Evolutionary conservation across 2,888 invertebrate genomes (phyloP), one percentile per base, ranked within the genome.

Genomic region (Automeris io): DNA sequence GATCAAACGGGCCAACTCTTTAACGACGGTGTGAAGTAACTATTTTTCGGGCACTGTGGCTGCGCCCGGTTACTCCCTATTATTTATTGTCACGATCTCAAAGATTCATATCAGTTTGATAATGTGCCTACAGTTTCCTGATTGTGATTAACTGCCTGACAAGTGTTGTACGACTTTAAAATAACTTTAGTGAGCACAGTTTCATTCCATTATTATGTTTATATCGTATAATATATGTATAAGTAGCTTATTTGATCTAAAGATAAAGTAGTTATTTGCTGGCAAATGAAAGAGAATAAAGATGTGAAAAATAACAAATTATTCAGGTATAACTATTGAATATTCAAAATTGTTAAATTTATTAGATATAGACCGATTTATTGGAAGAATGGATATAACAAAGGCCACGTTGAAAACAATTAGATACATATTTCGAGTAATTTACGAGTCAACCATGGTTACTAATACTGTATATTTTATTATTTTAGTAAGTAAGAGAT

Each of bases 21-120:
- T 82, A 72, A 78, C 64, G 63, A 61, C 64, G 76, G 83, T 78
- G 81, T 78, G 79, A 85, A 77, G 70, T 54, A 70, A 77, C 73
- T 71, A 73, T 63, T 56, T 54, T 49, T 54, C 53, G 47, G 48
- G 65, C 77, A 78, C 66, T 57, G 76, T 71, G 77, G 62, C 57
- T 52, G 45, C 53, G 46, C 47, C 46, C 55, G 56, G 51, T 57
- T 53, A 51, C 66, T 70, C 57, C 72, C 72, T 58, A 72, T 76
- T 73, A 70, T 70, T 79, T 75, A 76, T 79, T 74, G 70, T 74
- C 69, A 60, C 75, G 69, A 78, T 77, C 70, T 66, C 43, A 43
- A 44, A 47, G 59, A 68, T 70, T 59, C 63, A 64, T 69, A 67
- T 61, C 57, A 53, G 45, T 44, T 52, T 61, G 72, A 75, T 74